Percentiles rank a stretch among this genome's conserved stretches.
Evolutionary conservation across 1,140 invertebrate genomes (phyloP).

Genomic region (Nasonia longicornis): DNA sequence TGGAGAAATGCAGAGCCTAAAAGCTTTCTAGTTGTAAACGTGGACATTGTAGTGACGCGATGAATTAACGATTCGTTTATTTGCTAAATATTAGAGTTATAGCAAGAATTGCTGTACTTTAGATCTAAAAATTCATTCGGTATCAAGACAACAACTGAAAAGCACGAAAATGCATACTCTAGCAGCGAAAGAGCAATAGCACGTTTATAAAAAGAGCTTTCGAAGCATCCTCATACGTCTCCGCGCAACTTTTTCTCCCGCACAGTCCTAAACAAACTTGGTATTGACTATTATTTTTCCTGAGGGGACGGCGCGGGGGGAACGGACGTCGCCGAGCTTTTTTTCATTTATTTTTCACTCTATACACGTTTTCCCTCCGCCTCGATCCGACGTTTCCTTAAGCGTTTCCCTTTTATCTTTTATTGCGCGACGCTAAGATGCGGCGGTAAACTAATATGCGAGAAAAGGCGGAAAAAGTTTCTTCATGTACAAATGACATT

Average conservation of each 20-base stretch:
- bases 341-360: slow-evolving; percentile 27
- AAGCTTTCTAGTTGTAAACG: no score
- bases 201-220: neutral
- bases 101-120: no score
- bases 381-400: neutral
- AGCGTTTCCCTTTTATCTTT: neutral
- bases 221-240: neutral
- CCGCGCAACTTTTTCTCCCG: neutral
- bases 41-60: no score
- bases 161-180: no score
- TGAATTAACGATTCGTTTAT: no score
- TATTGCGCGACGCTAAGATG: neutral
- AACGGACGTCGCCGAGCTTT: slow-evolving; percentile 16
- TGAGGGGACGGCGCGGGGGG: neutral
- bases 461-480: neutral
- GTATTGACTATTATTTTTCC: slow-evolving; percentile 14
- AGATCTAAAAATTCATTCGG: no score
- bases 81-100: no score
- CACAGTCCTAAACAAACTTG: slow-evolving; percentile 15
- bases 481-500: neutral
- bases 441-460: neutral
- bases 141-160: no score
- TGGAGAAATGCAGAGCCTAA: no score
- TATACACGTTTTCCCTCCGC: neutral
- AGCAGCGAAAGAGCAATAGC: neutral